Percentiles rank a stretch among this genome's conserved stretches.
Evolutionary conservation across 2,888 invertebrate species (phyloP).

Genomic region (Drosophila stalkeri): DNA sequence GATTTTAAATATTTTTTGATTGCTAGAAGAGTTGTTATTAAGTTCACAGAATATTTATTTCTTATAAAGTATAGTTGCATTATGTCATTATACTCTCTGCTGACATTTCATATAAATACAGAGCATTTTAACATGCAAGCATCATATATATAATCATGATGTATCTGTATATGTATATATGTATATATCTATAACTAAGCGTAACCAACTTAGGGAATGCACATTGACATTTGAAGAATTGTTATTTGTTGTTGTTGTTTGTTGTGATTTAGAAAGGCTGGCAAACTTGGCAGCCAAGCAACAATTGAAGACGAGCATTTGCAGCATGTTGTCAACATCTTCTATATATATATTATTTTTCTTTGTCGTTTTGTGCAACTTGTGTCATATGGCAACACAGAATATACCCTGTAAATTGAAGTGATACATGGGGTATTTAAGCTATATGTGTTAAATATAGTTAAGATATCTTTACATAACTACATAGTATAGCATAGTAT

Average conservation of each 20-base stretch:
- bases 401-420: neutral
- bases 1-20: neutral
- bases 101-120: conserved; percentile 1
- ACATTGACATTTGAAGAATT: conserved; percentile 70
- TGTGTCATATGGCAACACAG: conserved; percentile 17
- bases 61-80: too few relatives aligned
- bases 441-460: neutral
- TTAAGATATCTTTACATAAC: neutral
- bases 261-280: conserved; percentile 66
- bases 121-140: conserved; percentile 1
- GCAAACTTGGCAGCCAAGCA: conserved; percentile 31
- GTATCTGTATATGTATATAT: conserved; percentile 1
- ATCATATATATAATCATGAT: conserved; percentile 5
- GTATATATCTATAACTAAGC: conserved; percentile 12
- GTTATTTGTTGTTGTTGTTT: conserved; percentile 21
- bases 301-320: conserved; percentile 50
- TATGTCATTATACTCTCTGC: neutral
- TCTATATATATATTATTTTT: conserved; percentile 10
- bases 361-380: conserved; percentile 12
- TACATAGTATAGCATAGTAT: too few relatives aligned
- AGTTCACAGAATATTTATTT: neutral
- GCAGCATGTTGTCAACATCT: conserved; percentile 40
- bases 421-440: conserved; percentile 6
- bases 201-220: conserved; percentile 45
- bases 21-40: neutral